Conservation (phyloP, 2,797 vertebrate species). For the Heterohyrax brucei region DNA sequence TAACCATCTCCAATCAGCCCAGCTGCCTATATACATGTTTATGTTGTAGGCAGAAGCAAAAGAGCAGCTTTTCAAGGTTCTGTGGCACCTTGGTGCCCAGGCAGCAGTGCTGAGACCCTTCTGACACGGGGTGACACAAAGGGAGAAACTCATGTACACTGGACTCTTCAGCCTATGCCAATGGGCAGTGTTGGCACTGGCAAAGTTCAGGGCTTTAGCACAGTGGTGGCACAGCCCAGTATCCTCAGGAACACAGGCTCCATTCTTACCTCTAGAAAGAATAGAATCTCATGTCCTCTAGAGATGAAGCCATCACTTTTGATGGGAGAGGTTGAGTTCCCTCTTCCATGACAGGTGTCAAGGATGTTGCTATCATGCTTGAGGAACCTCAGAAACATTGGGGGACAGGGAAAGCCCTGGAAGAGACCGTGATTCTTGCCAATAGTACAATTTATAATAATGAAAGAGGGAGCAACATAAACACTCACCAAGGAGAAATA, state of each 20-base stretch:
- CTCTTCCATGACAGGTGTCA: not conserved
- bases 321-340: not conserved
- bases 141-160: too few relatives aligned
- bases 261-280: not conserved
- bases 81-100: not conserved
- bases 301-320: not conserved
- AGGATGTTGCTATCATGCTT: not conserved
- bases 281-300: not conserved
- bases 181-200: not conserved
- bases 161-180: not conserved
- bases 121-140: fast-evolving
- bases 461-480: not conserved
- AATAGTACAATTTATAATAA: not conserved
- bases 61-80: not conserved
- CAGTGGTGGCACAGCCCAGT: not conserved
- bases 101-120: not conserved
- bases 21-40: not conserved
- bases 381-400: not conserved
- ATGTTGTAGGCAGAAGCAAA: not conserved
- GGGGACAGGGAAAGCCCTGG: not conserved
- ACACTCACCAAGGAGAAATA: not conserved
- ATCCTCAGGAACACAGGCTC: not conserved
- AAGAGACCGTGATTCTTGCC: not conserved
- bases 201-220: not conserved
- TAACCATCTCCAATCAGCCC: not conserved